Conservation (phyloP, 2,113 vertebrate genomes). For the Silurus meridionalis region DNA sequence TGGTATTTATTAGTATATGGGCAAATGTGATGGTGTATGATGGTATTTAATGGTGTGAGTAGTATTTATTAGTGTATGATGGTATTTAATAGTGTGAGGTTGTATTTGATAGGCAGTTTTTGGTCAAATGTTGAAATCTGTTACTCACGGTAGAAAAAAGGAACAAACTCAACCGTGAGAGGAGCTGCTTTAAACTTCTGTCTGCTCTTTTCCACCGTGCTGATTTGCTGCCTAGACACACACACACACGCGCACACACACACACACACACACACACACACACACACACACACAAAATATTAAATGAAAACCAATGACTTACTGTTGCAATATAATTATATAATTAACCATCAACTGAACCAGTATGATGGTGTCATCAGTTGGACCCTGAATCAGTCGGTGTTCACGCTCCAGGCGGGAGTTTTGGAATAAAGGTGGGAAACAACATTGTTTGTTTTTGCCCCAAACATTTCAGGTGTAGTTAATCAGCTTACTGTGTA, state of each 20-base stretch:
- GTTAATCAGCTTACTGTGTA: neutral
- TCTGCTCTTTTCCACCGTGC: constrained; percentile 88
- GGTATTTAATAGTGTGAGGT: too few relatives aligned
- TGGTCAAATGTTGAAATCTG: neutral
- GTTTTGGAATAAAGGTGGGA: neutral
- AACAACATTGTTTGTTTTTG: neutral
- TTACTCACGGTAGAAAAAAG: constrained; percentile 98
- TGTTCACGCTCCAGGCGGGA: neutral
- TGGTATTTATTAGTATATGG: too few relatives aligned
- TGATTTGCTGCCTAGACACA: constrained; percentile 77
- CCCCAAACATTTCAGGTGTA: neutral
- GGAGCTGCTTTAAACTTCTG: constrained; percentile 95
- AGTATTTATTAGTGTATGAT: too few relatives aligned
- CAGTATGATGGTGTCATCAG: neutral
- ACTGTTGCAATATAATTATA: neutral
- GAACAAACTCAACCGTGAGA: constrained; percentile 95
- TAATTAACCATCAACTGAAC: neutral
- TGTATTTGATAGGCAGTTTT: too few relatives aligned
- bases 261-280: too few relatives aligned
- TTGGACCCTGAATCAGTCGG: neutral
- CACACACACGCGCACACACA: constrained; percentile 3
- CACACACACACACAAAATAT: constrained; percentile 22
- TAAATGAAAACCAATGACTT: neutral
- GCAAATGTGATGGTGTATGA: too few relatives aligned
- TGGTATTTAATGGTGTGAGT: too few relatives aligned